Percentiles rank a stretch among this genome's conserved stretches.
These are phyloP conservation scores for Pantherophis alleghaniensis DNA, from an alignment of 2,797 vertebrate species.

Conservation along the genomic window DNA sequence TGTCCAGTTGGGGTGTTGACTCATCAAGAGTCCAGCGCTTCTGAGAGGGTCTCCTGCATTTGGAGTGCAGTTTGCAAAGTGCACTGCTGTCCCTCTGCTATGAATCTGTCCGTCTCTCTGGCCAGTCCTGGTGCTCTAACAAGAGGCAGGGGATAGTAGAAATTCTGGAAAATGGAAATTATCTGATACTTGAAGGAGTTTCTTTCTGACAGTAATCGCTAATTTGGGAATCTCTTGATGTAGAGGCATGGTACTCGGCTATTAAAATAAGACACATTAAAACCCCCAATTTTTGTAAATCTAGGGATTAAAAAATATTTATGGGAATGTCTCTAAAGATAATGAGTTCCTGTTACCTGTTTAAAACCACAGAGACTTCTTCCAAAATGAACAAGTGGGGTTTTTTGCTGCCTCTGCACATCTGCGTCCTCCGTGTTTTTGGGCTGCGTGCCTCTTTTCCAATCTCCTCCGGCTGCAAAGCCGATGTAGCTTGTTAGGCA, in stretches of 20 bases:
- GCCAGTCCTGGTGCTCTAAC: not conserved
- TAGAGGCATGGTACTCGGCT: not conserved
- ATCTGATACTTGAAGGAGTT: not conserved
- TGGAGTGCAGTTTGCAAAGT: no score
- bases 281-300: not conserved
- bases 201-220: not conserved
- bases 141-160: not conserved
- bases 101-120: not conserved
- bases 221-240: not conserved
- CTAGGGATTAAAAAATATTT: not conserved
- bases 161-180: not conserved
- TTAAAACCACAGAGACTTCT: not conserved
- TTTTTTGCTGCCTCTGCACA: not conserved
- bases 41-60: not conserved
- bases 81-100: not conserved
- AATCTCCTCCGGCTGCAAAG: not conserved
- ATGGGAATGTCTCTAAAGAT: not conserved
- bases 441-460: not conserved
- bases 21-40: not conserved
- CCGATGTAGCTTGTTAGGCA: not conserved
- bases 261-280: no score
- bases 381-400: not conserved
- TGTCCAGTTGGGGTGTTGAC: not conserved
- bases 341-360: not conserved
- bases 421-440: not conserved